Base-by-base conservation (phyloP, 2,888 invertebrate genomes). In the Altica lythri region DNA sequence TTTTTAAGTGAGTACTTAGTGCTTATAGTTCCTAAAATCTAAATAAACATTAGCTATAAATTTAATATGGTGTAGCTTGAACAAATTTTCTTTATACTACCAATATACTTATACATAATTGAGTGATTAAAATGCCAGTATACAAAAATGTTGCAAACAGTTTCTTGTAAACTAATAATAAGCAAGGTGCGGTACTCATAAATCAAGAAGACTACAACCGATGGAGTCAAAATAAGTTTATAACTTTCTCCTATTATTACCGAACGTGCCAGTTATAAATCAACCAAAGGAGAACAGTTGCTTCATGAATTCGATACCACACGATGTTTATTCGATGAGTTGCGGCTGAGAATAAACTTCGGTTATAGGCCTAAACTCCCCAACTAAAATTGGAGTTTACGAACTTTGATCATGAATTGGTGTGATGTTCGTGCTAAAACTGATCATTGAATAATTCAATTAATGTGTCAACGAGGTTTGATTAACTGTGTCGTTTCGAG, bases 291-390 rank as follows among this genome's bases (percentile, higher is more conserved):
- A 38, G 38, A 48, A 48, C 48, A 38, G 48, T 48, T 48, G 38
- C 48, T 48, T 48, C 48, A 38, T 48, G 38, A 38, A 48, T 48
- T 47, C 48, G 38, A 38, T 30, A 48, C 48, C 48, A n/a, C 48
- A 38, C 30, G 29, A 48, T 48, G 48, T 48, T 48, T 48, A 48
- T 48, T 38, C 48, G 48, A 48, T 48, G 48, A 48, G 48, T 29
- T 48, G 48, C 38, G 48, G 38, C 18, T 4, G 29, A 18, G 48
- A 38, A 48, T 48, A 48, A 48, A 48, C 32, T 48, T 48, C 19
- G 38, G 30, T 6, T 38, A 27, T 48, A 48, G 48, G 48, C 48
- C 48, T 48, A 48, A 48, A 48, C 38, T 29, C 37, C 29, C 16
- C 47, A 47, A 38, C 47, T 37, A 48, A 48, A 48, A 38, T 48